Evolutionary conservation across 2,888 invertebrate genomes (phyloP).

Genomic region (Conops quadrifasciatus): DNA sequence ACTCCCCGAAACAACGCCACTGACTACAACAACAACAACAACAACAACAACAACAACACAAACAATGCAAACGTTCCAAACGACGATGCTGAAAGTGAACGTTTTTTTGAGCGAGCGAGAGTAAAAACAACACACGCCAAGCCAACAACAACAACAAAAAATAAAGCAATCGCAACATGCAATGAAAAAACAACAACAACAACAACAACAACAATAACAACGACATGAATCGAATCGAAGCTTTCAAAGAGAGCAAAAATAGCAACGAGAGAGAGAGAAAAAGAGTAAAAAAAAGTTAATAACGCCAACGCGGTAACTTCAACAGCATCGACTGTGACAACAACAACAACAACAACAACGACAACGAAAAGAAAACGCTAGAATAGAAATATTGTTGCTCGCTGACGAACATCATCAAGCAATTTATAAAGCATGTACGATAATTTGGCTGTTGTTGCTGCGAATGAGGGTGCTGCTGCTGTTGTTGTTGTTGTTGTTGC

Average conservation of each 20-base stretch:
- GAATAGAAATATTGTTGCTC: too few species aligned
- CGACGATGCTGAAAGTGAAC: slow-evolving; percentile 60
- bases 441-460: slow-evolving; percentile 16
- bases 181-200: not conserved
- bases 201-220: not conserved
- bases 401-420: too few species aligned
- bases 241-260: too few species aligned
- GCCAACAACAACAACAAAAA: not conserved
- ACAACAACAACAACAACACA: slow-evolving; percentile 33
- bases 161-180: not conserved
- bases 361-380: not conserved
- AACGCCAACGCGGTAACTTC: not conserved
- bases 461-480: too few species aligned
- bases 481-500: too few species aligned
- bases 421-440: too few species aligned
- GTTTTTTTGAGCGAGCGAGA: slow-evolving; percentile 40
- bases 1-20: slow-evolving; percentile 50
- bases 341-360: not conserved
- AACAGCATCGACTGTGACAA: not conserved
- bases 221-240: too few species aligned
- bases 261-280: too few species aligned
- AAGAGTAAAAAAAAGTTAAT: not conserved
- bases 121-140: not conserved
- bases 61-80: slow-evolving; percentile 34
- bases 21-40: slow-evolving; percentile 40